Evolutionary conservation across 2,797 vertebrate genomes (phyloP), one percentile per base, ranked within the genome.

Genomic region (Sitta carolinensis): DNA sequence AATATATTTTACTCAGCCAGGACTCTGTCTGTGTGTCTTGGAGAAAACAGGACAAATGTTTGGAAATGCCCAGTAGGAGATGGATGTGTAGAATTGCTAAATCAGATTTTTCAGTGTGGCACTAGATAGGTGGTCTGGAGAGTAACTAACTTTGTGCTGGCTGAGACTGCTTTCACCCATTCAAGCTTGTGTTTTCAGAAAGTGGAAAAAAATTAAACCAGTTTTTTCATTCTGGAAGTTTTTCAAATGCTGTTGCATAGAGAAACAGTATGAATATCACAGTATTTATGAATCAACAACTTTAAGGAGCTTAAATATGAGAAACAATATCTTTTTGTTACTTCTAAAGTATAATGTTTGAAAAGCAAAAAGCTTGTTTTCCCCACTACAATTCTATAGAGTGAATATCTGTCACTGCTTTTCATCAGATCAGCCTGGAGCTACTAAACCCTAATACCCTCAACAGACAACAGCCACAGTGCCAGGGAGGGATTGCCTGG

Each of bases 401-500:
- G 72, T 62, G 82, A 73, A 51, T 93, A 30, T 88, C 82, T 86
- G 76, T 91, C 58, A 27, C 40, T 87, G 32, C 64, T 92, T 91
- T 92, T 89, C 83, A 82, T 13, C 62, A 61, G 52, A 70, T 73
- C 55, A 77, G 66, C 79, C 68, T 59, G 85, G 38, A 90, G 74
- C 84, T 87, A 15, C 66, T 75, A 74, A 89, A 57, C 72, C 68
- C 84, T 87, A 91, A 89, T 73, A 63, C 84, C 81, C 78, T 54
- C 59, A 47, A 32, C 72, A 84, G 78, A 81, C 90, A 96, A 21
- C 91, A 94, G 95, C 58, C 73, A 25, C 67, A 25, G 64, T 50
- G 90, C 92, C 89, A 89, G 96, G 87, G 79, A 91, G 92, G 93
- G 97, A 94, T 91, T 82, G 50, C 47, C 78, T 90, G 94, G 94